Base-by-base conservation (phyloP, 2,797 vertebrate genomes). In the Oreonectes daqikongensis region DNA sequence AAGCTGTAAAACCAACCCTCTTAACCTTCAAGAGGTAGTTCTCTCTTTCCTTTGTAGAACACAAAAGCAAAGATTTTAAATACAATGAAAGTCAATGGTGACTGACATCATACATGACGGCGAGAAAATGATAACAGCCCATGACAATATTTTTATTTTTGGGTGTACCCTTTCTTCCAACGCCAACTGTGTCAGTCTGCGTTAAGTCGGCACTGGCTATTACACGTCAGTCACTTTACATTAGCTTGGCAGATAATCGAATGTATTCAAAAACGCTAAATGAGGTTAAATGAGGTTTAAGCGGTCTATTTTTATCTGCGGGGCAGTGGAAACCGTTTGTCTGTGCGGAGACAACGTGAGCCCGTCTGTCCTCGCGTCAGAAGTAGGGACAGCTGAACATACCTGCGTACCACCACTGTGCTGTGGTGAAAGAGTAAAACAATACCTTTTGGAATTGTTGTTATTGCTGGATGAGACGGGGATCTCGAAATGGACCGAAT, bases 301-400 rank as follows among this genome's bases (percentile, higher is more conserved):
- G 80, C 79, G 65, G 73, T 86, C 84, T 88, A 89, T 86, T 86
- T 85, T 86, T 85, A 85, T 87, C 77, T 76, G 83, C 83, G 70
- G 20, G 86, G 79, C 85, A 81, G 26, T 61, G 83, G 74, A 61
- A 73, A 79, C 74, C 60, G 74, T 86, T 86, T 85, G 84, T 81
- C 85, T 87, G 82, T 28, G 12, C 2, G 68, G 28, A 61, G 84
- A 85, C 85, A 60, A 66, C 68, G 69, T 90, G 82, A 92, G 87
- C 87, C 85, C 78, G 79, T 91, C 91, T 92, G 90, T 93, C 90
- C 88, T 80, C 89, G 88, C 73, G 82, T 86, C 88, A 88, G 85
- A 71, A 78, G 60, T 64, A 52, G 78, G 76, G 72, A 93, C 93
- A 94, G 93, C 93, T 94, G 92, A 91, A 88, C 87, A 93, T 93